Evolutionary conservation across 37 sponge, comb jelly and placozoan genomes (phyloP).

Genomic region (Oscarella lobularis): DNA sequence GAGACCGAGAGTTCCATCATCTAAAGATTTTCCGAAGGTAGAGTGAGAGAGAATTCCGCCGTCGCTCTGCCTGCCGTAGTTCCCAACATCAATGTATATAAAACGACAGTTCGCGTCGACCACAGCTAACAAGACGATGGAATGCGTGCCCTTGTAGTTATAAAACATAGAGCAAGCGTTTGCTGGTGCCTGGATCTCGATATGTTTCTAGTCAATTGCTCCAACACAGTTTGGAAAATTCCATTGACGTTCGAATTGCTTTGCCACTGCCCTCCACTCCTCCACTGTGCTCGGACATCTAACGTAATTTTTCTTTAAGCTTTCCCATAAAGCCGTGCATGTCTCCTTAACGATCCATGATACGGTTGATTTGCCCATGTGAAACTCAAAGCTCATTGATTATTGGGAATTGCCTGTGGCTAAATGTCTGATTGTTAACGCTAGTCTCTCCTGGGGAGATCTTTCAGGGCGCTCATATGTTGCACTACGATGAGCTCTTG

Average conservation of each 20-base stretch:
- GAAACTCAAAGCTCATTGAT: no score
- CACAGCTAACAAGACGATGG: neutral
- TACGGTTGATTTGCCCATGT: no score
- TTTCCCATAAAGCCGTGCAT: neutral
- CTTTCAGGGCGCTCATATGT: no score
- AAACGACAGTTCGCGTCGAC: no score
- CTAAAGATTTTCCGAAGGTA: slow-evolving; percentile 19
- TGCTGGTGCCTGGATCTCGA: neutral
- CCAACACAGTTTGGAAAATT: neutral
- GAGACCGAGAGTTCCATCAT: slow-evolving; percentile 8
- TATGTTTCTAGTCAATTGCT: neutral
- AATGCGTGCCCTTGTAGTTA: neutral
- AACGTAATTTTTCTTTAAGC: neutral
- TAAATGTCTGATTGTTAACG: no score
- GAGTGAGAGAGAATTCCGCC: slow-evolving; percentile 27
- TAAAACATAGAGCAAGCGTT: neutral
- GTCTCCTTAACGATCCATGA: no score
- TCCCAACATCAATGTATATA: no score
- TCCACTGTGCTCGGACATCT: neutral
- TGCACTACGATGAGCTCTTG: no score
- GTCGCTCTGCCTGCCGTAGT: slow-evolving; percentile 35
- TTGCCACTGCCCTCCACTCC: neutral
- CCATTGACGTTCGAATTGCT: neutral
- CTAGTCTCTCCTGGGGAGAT: no score
- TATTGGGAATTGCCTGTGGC: no score